Evolutionary conservation across 2,113 vertebrate species (phyloP).

Genomic region (Zosterops pallidus): DNA sequence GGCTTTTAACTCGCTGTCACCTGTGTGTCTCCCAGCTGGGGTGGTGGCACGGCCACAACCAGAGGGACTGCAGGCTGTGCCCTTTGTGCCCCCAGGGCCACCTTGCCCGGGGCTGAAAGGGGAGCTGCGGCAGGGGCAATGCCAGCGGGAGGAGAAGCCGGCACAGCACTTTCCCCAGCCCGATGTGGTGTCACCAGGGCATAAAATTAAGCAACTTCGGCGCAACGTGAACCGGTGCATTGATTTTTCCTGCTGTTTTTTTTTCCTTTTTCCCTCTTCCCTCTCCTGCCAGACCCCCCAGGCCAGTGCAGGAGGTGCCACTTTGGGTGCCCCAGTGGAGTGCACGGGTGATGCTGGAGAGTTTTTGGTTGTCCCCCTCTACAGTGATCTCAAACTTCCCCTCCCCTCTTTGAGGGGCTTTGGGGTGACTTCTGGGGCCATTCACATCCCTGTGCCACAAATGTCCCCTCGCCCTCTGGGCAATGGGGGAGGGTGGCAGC

Average conservation of each 20-base stretch:
- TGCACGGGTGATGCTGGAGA: neutral
- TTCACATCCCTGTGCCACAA: neutral
- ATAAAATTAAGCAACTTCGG: slow-evolving; percentile 28
- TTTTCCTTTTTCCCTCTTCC: neutral
- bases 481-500: neutral
- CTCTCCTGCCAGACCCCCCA: accelerated
- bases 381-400: neutral
- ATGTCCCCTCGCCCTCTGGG: accelerated
- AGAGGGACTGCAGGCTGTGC: neutral
- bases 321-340: neutral
- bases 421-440: accelerated
- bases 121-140: neutral
- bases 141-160: neutral
- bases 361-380: accelerated
- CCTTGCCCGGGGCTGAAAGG: neutral
- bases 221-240: slow-evolving; percentile 6
- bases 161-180: slow-evolving; percentile 29
- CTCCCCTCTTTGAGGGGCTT: accelerated
- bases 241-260: neutral
- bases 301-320: neutral
- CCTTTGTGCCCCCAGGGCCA: neutral
- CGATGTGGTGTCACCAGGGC: neutral
- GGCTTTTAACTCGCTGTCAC: neutral
- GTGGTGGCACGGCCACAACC: accelerated
- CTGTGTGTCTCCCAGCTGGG: accelerated